These are phyloP conservation scores for Sparidentex hasta DNA, from an alignment of 2,797 vertebrate species.

Conservation along the genomic window DNA sequence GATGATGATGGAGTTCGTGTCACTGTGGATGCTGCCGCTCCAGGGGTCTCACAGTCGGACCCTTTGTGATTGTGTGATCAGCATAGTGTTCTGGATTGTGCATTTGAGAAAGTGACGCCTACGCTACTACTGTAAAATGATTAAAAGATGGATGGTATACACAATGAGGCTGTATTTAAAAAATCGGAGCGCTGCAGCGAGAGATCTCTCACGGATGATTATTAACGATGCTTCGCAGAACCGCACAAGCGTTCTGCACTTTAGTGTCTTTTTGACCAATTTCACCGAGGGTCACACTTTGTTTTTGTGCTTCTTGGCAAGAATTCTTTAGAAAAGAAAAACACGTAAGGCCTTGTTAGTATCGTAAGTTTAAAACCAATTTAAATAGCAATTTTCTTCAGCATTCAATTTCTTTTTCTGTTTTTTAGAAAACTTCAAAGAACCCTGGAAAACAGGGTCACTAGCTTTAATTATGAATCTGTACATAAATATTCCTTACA, in stretches of 20 bases:
- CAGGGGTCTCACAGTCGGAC: slow-evolving; percentile 9
- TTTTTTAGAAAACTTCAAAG: slow-evolving; percentile 82
- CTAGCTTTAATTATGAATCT: slow-evolving; percentile 82
- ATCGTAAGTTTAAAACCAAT: slow-evolving; percentile 82
- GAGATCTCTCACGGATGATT: not conserved
- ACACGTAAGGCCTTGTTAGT: slow-evolving; percentile 82
- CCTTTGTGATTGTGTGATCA: slow-evolving; percentile 72
- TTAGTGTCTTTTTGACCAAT: slow-evolving; percentile 75
- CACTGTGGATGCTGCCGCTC: slow-evolving; percentile 7
- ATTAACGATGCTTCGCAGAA: slow-evolving; percentile 31
- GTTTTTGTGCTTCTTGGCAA: slow-evolving; percentile 81
- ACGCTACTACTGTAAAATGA: slow-evolving; percentile 58
- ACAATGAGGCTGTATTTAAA: slow-evolving; percentile 57
- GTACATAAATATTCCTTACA: slow-evolving; percentile 89
- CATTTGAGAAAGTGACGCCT: slow-evolving; percentile 60
- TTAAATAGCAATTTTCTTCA: slow-evolving; percentile 73
- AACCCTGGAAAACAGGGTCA: slow-evolving; percentile 84
- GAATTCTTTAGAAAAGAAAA: slow-evolving; percentile 76
- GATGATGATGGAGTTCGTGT: slow-evolving; percentile 8
- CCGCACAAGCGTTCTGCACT: slow-evolving; percentile 35
- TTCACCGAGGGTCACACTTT: slow-evolving; percentile 59
- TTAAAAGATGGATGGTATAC: slow-evolving; percentile 67
- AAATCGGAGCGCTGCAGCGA: not conserved
- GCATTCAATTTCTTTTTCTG: slow-evolving; percentile 66
- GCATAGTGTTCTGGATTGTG: slow-evolving; percentile 81